Evolutionary conservation across 2,113 vertebrate species (phyloP).

Genomic region (Erythrocercus mccallii): DNA sequence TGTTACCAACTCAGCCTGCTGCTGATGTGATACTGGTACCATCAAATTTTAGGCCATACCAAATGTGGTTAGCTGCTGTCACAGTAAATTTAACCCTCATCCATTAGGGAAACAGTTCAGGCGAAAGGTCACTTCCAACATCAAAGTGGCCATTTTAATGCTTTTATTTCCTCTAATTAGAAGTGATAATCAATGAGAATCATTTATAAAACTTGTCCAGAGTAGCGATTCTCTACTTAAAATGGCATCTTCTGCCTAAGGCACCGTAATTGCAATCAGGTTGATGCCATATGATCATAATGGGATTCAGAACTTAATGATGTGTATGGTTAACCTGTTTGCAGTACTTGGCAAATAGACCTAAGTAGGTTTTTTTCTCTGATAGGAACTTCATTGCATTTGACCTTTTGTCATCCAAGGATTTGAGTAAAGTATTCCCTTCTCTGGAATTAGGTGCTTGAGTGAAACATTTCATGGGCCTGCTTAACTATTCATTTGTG

Average conservation of each 20-base stretch:
- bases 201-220: slow-evolving; percentile 75
- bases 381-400: slow-evolving; percentile 43
- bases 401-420: slow-evolving; percentile 64
- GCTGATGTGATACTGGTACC: slow-evolving; percentile 10
- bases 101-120: slow-evolving; percentile 67
- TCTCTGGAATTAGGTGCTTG: background rate
- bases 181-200: slow-evolving; percentile 76
- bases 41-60: slow-evolving; percentile 51
- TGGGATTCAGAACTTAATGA: slow-evolving; percentile 76
- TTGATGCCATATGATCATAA: slow-evolving; percentile 72
- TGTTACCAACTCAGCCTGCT: background rate
- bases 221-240: slow-evolving; percentile 71
- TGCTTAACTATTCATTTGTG: background rate
- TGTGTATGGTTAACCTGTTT: slow-evolving; percentile 67
- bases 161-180: slow-evolving; percentile 79
- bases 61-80: slow-evolving; percentile 80
- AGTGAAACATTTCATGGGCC: background rate
- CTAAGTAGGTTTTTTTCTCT: slow-evolving; percentile 51
- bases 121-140: slow-evolving; percentile 72
- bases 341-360: slow-evolving; percentile 53
- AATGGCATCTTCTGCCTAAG: slow-evolving; percentile 59
- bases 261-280: slow-evolving; percentile 43
- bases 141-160: slow-evolving; percentile 73
- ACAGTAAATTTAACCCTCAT: slow-evolving; percentile 80
- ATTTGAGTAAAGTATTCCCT: slow-evolving; percentile 33